These are phyloP conservation scores for Steromphala cineraria DNA, from an alignment of 2,888 invertebrate species.

Conservation along the genomic window DNA sequence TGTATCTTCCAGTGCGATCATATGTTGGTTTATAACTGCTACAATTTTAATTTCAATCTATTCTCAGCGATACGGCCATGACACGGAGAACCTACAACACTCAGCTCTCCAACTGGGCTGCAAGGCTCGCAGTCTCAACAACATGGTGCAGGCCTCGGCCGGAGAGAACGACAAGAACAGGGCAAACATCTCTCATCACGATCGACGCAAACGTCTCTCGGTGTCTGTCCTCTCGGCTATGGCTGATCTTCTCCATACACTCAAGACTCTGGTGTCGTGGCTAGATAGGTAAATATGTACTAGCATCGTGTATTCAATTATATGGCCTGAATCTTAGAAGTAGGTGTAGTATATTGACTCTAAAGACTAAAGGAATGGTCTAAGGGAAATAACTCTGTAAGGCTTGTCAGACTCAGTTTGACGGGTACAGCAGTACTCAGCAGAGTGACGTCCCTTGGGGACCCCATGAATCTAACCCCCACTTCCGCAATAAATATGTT, in stretches of 20 bases:
- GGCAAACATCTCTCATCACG: conserved; percentile 52
- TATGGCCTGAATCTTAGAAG: too few relatives aligned
- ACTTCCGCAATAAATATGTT: too few relatives aligned
- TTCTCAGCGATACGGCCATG: conserved; percentile 90
- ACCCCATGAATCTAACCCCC: too few relatives aligned
- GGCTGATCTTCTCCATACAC: conserved; percentile 87
- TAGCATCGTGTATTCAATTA: too few relatives aligned
- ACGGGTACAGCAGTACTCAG: too few relatives aligned
- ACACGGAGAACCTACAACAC: conserved; percentile 93
- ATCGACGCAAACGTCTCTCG: conserved; percentile 45
- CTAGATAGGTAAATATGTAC: conserved; percentile 82
- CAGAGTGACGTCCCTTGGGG: too few relatives aligned
- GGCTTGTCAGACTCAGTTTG: too few relatives aligned
- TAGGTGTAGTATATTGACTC: too few relatives aligned
- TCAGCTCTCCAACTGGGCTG: conserved; percentile 90
- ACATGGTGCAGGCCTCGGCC: conserved; percentile 78
- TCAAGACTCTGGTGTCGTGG: conserved; percentile 93
- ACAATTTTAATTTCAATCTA: conserved; percentile 41
- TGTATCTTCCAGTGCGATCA: too few relatives aligned
- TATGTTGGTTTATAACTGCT: too few relatives aligned
- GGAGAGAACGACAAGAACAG: conserved; percentile 77
- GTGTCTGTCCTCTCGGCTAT: conserved; percentile 84
- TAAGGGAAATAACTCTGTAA: too few relatives aligned
- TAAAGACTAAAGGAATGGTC: too few relatives aligned
- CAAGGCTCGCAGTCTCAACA: conserved; percentile 86